phyloP scores from a whole-genome alignment of 2,797 vertebrate species.

The Lepus townsendii region DNA sequence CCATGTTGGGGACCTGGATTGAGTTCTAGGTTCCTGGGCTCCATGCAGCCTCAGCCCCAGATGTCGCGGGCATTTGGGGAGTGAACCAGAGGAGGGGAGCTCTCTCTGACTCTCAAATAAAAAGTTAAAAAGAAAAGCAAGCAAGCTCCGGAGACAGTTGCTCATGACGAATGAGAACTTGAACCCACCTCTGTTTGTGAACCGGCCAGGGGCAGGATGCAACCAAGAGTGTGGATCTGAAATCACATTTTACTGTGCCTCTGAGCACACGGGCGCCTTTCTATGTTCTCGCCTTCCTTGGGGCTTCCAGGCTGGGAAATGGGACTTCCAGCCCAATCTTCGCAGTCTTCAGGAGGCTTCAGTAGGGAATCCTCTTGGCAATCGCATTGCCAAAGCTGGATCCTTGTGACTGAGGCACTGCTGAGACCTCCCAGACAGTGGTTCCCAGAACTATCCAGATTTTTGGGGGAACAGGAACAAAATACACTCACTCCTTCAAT shows the following conservation, averaged over 20 bases:
- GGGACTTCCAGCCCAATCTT: neutral
- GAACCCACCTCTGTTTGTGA: neutral
- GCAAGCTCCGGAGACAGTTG: neutral
- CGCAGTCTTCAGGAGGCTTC: neutral
- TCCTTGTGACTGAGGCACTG: neutral
- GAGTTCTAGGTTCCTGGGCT: too few relatives aligned
- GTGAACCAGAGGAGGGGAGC: too few relatives aligned
- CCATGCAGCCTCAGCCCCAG: too few relatives aligned
- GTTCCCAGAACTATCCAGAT: constrained; percentile 43
- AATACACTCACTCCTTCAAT: constrained; percentile 26
- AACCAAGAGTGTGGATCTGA: neutral
- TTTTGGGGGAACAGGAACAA: constrained; percentile 27
- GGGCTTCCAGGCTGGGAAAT: neutral
- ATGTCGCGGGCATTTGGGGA: too few relatives aligned
- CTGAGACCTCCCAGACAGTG: neutral
- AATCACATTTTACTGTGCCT: neutral
- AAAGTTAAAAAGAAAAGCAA: too few relatives aligned
- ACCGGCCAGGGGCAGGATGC: neutral
- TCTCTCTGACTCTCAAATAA: too few relatives aligned
- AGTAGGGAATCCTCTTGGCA: neutral
- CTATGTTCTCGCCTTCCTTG: neutral
- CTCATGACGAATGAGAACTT: neutral
- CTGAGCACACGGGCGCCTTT: neutral
- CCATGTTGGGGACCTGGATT: too few relatives aligned
- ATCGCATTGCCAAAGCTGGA: neutral